These are phyloP conservation scores for Mellilla xanthometata DNA, from an alignment of 2,888 invertebrate species.

Conservation along the genomic window DNA sequence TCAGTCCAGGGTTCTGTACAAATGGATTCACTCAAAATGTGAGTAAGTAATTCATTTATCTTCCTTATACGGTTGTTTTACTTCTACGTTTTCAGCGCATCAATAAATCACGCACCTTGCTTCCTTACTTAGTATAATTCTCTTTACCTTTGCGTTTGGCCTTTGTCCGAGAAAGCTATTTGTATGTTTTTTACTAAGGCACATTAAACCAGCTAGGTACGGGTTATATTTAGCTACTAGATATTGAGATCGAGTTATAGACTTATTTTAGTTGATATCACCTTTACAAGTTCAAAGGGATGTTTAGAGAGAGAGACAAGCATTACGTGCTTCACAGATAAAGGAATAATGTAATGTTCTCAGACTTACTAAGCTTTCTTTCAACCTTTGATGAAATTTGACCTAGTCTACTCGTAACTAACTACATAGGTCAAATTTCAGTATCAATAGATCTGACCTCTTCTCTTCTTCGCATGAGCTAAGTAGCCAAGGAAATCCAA, in stretches of 20 bases:
- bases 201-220: conserved; percentile 26
- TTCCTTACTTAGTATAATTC: conserved; percentile 65
- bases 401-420: no score
- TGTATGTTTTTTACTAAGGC: conserved; percentile 47
- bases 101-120: conserved; percentile 73
- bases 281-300: no score
- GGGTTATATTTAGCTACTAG: conserved; percentile 2
- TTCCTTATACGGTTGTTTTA: conserved; percentile 72
- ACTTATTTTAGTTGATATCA: no score
- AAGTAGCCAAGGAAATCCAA: no score
- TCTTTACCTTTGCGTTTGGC: conserved; percentile 47
- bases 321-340: no score
- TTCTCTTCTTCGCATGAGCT: no score
- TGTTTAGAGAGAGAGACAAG: no score
- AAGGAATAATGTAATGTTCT: no score
- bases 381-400: no score
- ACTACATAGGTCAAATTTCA: no score
- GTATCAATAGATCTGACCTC: no score
- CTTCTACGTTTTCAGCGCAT: conserved; percentile 59
- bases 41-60: conserved; percentile 75
- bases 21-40: conserved; percentile 55
- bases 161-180: conserved; percentile 53
- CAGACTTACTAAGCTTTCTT: no score
- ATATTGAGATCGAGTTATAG: neutral
- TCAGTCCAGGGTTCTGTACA: conserved; percentile 40